Conservation (phyloP, 1,140 invertebrate species). For the Wiebesia pumilae region DNA sequence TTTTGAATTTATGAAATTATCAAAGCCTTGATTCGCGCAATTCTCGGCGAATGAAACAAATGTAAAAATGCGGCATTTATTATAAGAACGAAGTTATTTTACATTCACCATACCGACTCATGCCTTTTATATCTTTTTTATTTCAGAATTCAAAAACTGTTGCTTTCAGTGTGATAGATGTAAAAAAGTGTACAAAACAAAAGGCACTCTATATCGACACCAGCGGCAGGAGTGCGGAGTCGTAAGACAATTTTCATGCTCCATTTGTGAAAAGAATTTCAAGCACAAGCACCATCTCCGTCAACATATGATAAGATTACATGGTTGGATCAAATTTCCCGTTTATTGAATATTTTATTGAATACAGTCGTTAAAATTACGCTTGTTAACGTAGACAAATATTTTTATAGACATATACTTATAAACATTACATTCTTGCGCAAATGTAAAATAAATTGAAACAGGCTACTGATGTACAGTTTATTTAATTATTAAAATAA, state of each 20-base stretch:
- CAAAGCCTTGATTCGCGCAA: background rate
- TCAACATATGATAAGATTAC: constrained; percentile 35
- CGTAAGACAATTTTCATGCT: constrained; percentile 66
- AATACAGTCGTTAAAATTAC: too few species aligned
- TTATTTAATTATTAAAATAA: too few species aligned
- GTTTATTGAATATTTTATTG: too few species aligned
- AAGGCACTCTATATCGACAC: constrained; percentile 42
- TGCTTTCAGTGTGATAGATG: constrained; percentile 40
- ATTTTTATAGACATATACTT: too few species aligned
- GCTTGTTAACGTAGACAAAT: too few species aligned
- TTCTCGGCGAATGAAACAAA: background rate
- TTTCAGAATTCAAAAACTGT: constrained; percentile 31
- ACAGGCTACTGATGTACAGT: too few species aligned
- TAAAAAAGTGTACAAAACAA: constrained; percentile 37
- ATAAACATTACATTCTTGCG: background rate
- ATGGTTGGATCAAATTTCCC: background rate
- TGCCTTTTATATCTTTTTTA: constrained; percentile 23
- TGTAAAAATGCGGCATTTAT: background rate
- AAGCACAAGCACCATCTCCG: constrained; percentile 60
- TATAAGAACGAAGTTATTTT: background rate
- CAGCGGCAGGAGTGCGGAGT: constrained; percentile 64
- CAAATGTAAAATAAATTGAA: background rate
- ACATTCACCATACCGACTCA: background rate
- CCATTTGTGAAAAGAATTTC: constrained; percentile 62
- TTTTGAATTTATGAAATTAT: too few species aligned